These are phyloP conservation scores for Stenodema calcarata DNA, from an alignment of 2,888 invertebrate species.

Conservation along the genomic window DNA sequence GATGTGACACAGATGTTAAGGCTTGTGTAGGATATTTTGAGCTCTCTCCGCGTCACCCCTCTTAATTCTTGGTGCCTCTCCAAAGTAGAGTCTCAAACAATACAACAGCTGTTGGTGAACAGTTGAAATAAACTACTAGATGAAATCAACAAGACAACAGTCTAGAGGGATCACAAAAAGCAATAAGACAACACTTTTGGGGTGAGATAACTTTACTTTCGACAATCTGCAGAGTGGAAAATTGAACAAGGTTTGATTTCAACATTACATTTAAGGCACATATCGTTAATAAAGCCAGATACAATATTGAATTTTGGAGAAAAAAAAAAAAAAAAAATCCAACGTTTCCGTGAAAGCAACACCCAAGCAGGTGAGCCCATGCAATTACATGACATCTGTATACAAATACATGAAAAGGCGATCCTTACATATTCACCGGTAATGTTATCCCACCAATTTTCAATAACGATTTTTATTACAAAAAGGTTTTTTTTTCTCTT, in stretches of 20 bases:
- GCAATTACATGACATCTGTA: background rate
- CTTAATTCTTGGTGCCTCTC: too few species aligned
- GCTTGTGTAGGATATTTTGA: too few species aligned
- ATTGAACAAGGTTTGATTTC: background rate
- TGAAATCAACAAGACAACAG: too few species aligned
- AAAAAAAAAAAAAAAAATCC: background rate
- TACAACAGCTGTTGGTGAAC: too few species aligned
- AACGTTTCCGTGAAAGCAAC: background rate
- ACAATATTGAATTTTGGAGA: background rate
- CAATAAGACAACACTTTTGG: background rate
- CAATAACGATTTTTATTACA: background rate
- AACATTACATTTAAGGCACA: constrained; percentile 27
- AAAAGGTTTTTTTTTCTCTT: background rate
- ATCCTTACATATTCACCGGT: background rate
- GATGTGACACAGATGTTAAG: too few species aligned
- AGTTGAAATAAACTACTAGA: too few species aligned
- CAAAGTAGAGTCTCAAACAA: too few species aligned
- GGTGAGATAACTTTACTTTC: constrained; percentile 28
- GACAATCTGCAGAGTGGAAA: background rate
- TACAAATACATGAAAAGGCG: background rate
- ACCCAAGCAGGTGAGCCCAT: background rate
- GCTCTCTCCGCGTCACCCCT: too few species aligned
- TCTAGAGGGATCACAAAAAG: background rate
- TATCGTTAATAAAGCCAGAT: background rate
- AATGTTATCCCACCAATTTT: constrained; percentile 27